Conservation (phyloP, 2,888 invertebrate genomes). For the Polylopha cassiicola region DNA sequence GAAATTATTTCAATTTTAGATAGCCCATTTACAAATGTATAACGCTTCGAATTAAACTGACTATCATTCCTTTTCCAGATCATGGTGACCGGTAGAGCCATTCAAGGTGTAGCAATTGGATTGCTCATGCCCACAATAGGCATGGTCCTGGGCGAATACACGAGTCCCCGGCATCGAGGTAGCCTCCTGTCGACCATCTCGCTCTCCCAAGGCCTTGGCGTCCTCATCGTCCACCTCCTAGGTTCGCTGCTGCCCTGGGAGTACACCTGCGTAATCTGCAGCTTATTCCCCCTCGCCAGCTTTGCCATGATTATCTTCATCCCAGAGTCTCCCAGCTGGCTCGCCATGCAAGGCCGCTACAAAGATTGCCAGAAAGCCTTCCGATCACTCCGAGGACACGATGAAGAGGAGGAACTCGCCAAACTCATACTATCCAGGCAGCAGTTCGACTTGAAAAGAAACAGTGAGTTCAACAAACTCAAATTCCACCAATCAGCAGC, state of each 20-base stretch:
- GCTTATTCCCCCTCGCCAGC: conserved; percentile 59
- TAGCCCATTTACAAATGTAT: neutral
- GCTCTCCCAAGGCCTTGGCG: conserved; percentile 74
- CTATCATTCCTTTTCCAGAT: conserved; percentile 34
- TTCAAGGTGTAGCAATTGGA: conserved; percentile 68
- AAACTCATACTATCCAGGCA: conserved; percentile 47
- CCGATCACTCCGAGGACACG: conserved; percentile 74
- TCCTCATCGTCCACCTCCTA: conserved; percentile 77
- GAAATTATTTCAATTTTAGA: too few relatives aligned
- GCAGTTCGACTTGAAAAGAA: neutral
- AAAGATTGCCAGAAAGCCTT: conserved; percentile 74
- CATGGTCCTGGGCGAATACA: conserved; percentile 72
- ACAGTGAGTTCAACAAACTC: neutral
- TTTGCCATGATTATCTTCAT: conserved; percentile 50
- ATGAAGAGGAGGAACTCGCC: conserved; percentile 55
- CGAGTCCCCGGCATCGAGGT: conserved; percentile 77
- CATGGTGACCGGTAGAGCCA: conserved; percentile 42
- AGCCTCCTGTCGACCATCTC: conserved; percentile 76
- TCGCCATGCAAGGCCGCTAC: conserved; percentile 67
- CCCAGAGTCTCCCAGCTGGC: conserved; percentile 80
- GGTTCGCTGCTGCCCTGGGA: conserved; percentile 78
- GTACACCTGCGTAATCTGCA: conserved; percentile 66
- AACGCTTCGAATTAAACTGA: neutral
- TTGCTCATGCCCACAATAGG: conserved; percentile 64
- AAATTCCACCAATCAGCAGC: too few relatives aligned